Evolutionary conservation across 1,140 invertebrate species (phyloP), one percentile per base, ranked within the genome.

Genomic region (Branchinecta lynchi): DNA sequence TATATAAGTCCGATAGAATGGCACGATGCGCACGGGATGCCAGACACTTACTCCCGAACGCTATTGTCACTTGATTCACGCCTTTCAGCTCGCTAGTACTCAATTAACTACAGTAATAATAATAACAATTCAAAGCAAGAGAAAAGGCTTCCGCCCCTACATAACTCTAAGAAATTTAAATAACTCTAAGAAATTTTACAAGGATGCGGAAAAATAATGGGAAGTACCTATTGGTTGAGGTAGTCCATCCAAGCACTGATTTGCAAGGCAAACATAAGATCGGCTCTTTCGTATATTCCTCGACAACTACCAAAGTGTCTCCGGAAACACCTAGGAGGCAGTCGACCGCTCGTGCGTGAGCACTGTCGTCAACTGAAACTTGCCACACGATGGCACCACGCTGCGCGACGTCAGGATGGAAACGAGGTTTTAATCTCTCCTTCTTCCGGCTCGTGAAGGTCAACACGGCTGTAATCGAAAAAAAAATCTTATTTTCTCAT

Each of bases 261-360:
- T 85, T 85, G 73, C 89, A 92, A 0, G 92, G 89, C 17, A 90
- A 84, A 10, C 90, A 89, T 74, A 95, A 92, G 9, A 96, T 85
- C 43, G 92, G 88, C 77, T 92, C 88, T 69, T 89, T 82, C 0
- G 87, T 86, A 68, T 80, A 82, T 75, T 92, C 87, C 78, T 96
- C 92, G 65, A 96, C 84, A 10, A 96, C 79, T 32, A 95, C 90
- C 66, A 96, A 80, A 0, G 86, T 89, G 75, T 96, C 92, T 10
- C 87, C 82, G 20, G 91, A 93, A 69, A 97, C 87, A 0, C 89
- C 93, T 69, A 96, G 80, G 71, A 92, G 86, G 76, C 90, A 92
- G 71, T 93, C 89, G 10, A 89, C 80, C 71, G 85, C 77, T 5
- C 83, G 83, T 20, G 84, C 82, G 75, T 84, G 84, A 66, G 86